phyloP scores from a whole-genome alignment of 2,888 invertebrate species.

The Drosophila anceps region DNA sequence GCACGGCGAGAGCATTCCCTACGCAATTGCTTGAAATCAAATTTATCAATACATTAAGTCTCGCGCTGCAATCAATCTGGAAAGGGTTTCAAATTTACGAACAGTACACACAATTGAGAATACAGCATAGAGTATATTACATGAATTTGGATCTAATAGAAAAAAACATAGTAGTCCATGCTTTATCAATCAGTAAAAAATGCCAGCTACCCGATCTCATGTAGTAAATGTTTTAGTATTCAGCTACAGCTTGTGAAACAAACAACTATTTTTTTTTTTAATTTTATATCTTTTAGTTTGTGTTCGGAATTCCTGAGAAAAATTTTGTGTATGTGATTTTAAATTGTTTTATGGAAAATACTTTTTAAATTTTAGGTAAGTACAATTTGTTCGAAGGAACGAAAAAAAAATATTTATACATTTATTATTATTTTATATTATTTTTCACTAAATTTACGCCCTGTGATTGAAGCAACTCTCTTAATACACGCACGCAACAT shows the following conservation, averaged over 20 bases:
- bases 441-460: not conserved
- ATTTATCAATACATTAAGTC: too few species aligned
- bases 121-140: too few species aligned
- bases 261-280: not conserved
- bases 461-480: slow-evolving; percentile 5
- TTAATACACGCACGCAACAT: slow-evolving; percentile 7
- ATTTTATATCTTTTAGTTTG: not conserved
- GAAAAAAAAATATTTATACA: not conserved
- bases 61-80: too few species aligned
- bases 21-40: too few species aligned
- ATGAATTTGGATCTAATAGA: too few species aligned
- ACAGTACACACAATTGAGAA: too few species aligned
- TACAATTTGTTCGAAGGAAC: not conserved
- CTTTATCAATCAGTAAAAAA: not conserved
- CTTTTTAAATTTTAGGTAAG: slow-evolving; percentile 1
- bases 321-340: slow-evolving; percentile 8
- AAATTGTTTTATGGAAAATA: not conserved
- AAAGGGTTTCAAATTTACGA: too few species aligned
- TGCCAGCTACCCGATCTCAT: too few species aligned
- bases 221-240: not conserved
- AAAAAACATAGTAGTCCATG: not conserved
- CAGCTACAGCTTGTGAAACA: not conserved
- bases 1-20: too few species aligned
- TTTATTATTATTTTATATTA: not conserved
- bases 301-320: not conserved